Conservation (phyloP, 2,797 vertebrate genomes). For the Onychomys leucogaster region DNA sequence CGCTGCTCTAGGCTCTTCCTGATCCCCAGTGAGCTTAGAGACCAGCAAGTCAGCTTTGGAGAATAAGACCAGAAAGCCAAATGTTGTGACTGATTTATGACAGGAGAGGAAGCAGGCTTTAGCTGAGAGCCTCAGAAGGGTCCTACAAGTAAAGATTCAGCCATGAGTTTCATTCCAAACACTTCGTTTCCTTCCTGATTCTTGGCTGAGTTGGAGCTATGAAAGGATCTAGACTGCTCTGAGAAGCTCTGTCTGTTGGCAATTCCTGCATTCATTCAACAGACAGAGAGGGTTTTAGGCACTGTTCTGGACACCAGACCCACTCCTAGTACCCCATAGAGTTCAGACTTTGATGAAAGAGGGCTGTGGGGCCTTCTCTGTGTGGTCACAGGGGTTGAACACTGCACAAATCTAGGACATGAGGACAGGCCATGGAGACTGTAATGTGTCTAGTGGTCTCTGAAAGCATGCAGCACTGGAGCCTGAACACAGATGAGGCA, state of each 20-base stretch:
- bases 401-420: background rate
- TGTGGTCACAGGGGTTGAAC: background rate
- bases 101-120: background rate
- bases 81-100: background rate
- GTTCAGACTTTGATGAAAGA: background rate
- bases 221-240: background rate
- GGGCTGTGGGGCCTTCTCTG: background rate
- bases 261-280: background rate
- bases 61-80: background rate
- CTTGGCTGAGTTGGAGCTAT: background rate
- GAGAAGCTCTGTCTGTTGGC: background rate
- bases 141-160: background rate
- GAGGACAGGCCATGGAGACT: background rate
- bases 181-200: constrained; percentile 15
- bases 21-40: background rate
- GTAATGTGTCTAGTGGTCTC: background rate
- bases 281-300: background rate
- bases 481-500: background rate
- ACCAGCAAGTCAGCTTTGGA: background rate
- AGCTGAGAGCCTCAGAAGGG: background rate
- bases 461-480: background rate
- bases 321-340: background rate
- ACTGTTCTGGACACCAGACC: background rate
- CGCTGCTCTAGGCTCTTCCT: background rate
- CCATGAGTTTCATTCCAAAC: background rate